A percentile compares a stretch with the other conserved stretches of the same genome.
Conservation (phyloP, 2,113 vertebrate species). For the Crotalus horridus region DNA sequence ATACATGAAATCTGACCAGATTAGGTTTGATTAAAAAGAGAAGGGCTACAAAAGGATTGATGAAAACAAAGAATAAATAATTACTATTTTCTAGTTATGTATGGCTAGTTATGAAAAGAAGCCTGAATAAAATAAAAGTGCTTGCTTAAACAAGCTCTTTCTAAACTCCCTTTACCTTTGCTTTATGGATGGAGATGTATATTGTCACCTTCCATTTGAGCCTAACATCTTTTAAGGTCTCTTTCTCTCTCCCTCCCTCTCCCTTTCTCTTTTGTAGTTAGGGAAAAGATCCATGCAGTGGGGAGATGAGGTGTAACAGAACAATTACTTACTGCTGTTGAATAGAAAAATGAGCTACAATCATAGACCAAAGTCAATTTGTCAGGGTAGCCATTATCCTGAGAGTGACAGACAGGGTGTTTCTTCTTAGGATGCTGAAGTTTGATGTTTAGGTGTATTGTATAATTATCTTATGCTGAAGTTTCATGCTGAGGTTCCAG, state of each 20-base stretch:
- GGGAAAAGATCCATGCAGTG: slow-evolving; percentile 21
- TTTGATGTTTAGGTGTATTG: slow-evolving; percentile 40
- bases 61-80: slow-evolving; percentile 2
- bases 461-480: slow-evolving; percentile 43
- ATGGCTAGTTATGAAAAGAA: slow-evolving; percentile 36
- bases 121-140: slow-evolving; percentile 3
- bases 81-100: slow-evolving; percentile 13
- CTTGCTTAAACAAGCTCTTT: background rate
- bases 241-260: background rate
- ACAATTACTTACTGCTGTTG: slow-evolving; percentile 33
- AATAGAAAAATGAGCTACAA: background rate
- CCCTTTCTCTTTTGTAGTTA: background rate
- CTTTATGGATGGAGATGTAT: slow-evolving; percentile 29
- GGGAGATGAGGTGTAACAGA: slow-evolving; percentile 28
- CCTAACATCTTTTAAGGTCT: slow-evolving; percentile 31
- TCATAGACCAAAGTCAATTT: background rate
- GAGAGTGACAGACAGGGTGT: background rate
- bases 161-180: slow-evolving; percentile 18
- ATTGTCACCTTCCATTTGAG: slow-evolving; percentile 33
- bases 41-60: slow-evolving; percentile 2
- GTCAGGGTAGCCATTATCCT: background rate
- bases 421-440: slow-evolving; percentile 48
- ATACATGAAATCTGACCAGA: background rate
- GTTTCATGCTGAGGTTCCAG: slow-evolving; percentile 21
- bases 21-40: slow-evolving; percentile 9